A percentile compares a stretch with the other conserved stretches of the same genome.
phyloP scores from a whole-genome alignment of 2,113 vertebrate genomes.

The Excalfactoria chinensis region DNA sequence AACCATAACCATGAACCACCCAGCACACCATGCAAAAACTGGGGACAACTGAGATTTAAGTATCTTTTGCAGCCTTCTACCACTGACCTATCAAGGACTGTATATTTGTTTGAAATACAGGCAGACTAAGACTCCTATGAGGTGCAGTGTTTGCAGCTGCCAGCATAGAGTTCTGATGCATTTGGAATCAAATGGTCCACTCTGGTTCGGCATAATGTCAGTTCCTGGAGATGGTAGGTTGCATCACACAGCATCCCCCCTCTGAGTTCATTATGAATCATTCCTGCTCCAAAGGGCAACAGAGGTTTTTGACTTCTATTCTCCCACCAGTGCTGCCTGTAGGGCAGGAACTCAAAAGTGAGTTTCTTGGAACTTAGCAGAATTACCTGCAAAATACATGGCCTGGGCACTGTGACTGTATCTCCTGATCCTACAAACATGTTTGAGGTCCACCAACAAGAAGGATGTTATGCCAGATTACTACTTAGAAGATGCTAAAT shows the following conservation, averaged over 20 bases:
- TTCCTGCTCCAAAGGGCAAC: not conserved
- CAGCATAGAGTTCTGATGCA: not conserved
- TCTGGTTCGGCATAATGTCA: not conserved
- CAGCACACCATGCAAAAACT: not conserved
- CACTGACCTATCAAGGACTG: not conserved
- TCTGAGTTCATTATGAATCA: not conserved
- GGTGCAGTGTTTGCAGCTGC: not conserved
- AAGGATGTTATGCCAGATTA: not conserved
- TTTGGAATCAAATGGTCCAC: not conserved
- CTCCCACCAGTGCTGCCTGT: not conserved
- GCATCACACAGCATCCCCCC: fast-evolving
- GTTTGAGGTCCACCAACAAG: not conserved
- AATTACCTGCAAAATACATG: not conserved
- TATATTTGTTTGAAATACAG: not conserved
- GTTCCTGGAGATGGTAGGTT: no score
- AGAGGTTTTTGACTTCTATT: not conserved
- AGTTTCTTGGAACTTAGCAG: not conserved
- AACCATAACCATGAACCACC: not conserved
- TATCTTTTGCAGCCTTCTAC: not conserved
- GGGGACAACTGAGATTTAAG: not conserved
- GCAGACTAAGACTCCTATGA: not conserved
- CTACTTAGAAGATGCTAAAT: slow-evolving; percentile 3
- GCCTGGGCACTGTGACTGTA: not conserved
- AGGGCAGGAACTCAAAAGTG: not conserved
- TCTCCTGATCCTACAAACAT: not conserved